Conservation (phyloP, 2,113 vertebrate species). For the Hydrolagus affinis region DNA sequence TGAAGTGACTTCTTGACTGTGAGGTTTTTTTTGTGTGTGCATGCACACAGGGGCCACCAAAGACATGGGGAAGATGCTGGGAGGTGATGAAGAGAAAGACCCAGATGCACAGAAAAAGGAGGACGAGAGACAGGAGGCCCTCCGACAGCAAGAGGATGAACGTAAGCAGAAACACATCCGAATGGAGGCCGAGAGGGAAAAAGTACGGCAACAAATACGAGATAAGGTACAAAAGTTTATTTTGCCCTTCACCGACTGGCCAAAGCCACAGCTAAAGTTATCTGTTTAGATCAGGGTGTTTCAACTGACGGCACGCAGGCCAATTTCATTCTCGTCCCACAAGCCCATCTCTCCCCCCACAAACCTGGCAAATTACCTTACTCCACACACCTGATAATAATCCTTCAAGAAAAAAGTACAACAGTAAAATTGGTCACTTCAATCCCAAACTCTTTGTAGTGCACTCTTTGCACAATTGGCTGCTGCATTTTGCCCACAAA, state of each 20-base stretch:
- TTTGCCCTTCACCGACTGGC: background rate
- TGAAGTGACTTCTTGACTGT: background rate
- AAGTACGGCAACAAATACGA: constrained; percentile 91
- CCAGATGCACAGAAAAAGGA: constrained; percentile 93
- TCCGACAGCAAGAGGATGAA: constrained; percentile 93
- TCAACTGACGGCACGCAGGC: no score
- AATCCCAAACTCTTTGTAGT: no score
- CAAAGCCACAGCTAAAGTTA: background rate
- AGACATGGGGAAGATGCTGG: constrained; percentile 98
- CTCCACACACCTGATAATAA: no score
- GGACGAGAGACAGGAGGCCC: constrained; percentile 88
- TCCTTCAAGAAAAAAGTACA: no score
- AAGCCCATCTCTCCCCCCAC: background rate
- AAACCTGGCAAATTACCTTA: no score
- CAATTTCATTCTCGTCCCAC: background rate
- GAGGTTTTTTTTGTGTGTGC: constrained; percentile 21
- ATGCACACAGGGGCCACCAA: constrained; percentile 80
- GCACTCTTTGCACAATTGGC: no score
- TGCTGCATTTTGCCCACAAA: no score
- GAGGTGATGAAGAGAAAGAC: constrained; percentile 94
- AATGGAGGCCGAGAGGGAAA: constrained; percentile 94
- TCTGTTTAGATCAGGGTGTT: background rate
- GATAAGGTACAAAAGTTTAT: constrained; percentile 71
- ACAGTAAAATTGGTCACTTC: no score
- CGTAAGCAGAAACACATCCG: constrained; percentile 86